Evolutionary conservation across 2,113 vertebrate species (phyloP).

Genomic region (Gopherus evgoodei): DNA sequence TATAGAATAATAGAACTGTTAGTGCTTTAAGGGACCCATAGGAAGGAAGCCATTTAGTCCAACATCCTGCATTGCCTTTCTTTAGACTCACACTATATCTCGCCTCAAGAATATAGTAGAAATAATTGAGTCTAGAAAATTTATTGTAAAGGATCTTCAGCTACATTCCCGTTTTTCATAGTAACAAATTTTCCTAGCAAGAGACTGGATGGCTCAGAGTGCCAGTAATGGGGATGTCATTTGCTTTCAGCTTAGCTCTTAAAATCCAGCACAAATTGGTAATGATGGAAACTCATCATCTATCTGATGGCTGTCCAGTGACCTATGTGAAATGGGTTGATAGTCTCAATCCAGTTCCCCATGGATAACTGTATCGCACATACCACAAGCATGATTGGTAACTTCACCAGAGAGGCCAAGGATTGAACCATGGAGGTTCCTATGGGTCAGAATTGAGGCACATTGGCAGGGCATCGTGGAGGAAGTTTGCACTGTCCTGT

Average conservation of each 20-base stretch:
- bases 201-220: neutral
- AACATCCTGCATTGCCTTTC: neutral
- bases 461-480: neutral
- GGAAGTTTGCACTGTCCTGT: neutral
- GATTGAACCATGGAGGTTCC: neutral
- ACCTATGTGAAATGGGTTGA: neutral
- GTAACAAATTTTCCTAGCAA: neutral
- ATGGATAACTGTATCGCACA: neutral
- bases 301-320: neutral
- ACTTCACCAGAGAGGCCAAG: neutral
- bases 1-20: neutral
- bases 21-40: neutral
- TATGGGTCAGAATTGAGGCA: neutral
- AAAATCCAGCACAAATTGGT: neutral
- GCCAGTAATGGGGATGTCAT: neutral
- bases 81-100: neutral
- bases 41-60: neutral
- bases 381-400: neutral
- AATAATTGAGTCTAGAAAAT: neutral
- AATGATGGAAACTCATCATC: neutral
- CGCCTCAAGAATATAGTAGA: neutral
- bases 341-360: neutral
- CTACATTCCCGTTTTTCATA: neutral
- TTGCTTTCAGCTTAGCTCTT: neutral
- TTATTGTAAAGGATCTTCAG: neutral